Base-by-base conservation (phyloP, 2,113 vertebrate genomes). In the Leptosomus discolor region DNA sequence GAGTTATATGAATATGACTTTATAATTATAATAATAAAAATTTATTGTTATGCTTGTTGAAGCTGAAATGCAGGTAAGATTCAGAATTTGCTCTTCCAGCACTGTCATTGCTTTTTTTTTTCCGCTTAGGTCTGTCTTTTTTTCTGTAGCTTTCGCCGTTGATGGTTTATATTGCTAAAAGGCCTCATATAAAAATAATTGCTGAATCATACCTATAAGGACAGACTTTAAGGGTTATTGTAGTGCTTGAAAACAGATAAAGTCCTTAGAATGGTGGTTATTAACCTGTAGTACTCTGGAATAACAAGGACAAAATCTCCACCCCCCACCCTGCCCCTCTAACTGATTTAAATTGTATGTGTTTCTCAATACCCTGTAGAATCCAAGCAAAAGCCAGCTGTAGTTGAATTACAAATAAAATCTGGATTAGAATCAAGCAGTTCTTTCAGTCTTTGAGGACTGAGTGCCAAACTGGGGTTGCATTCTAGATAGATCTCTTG, bases 281-380 rank as follows among this genome's bases (percentile, higher is more conserved):
- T 88, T 90, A 69, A 74, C n/a, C 3, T 75, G 26, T n/a, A 61
- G 48, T 73, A 32, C 12, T 73, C 30, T 4, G 87, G 41, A 89
- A 5, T 76, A 83, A 48, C 0, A 0, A 88, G 26, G 48, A n/a
- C 16, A 22, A 34, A 58, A 29, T 29, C 51, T 39, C 14, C 15
- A 2, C 1, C 9, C 5, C 24, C 21, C 27, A 15, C 9, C 21
- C 48, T 54, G 57, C 9, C 4, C 7, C 22, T n/a, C n/a, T 58
- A 13, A 34, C 26, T 45, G 26, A 30, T 73, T 70, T 56, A 30
- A 56, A 9, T 53, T 90, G 2, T 54, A 6, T 45, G 29, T 60
- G 11, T 76, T 82, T 85, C 26, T 78, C n/a, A 60, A 6, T 48
- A 51, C 12, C 16, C 19, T 9, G 23, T 73, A 3, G 5, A 88